Conservation (phyloP, 2,797 vertebrate species). For the Dicrostonyx torquatus region DNA sequence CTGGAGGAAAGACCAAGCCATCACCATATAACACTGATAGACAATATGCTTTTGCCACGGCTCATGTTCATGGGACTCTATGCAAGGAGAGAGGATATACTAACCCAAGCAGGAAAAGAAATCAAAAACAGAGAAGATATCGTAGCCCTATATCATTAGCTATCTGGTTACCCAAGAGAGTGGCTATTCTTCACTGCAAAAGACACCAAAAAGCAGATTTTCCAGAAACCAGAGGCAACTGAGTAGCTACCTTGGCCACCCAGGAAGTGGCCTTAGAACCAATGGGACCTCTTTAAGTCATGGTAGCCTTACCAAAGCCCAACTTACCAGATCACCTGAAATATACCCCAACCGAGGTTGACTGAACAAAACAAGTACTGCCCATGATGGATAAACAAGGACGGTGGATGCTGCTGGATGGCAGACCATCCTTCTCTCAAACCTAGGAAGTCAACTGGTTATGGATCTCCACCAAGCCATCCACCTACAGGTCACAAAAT, state of each 20-base stretch:
- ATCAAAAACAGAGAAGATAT: background rate
- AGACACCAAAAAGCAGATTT: background rate
- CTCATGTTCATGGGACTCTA: background rate
- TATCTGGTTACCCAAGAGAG: background rate
- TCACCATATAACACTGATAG: background rate
- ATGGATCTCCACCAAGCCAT: background rate
- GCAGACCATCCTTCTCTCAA: background rate
- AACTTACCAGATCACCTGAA: background rate
- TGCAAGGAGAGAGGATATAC: background rate
- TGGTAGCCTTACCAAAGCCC: background rate
- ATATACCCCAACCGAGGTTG: background rate
- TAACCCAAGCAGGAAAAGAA: background rate
- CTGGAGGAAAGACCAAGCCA: background rate
- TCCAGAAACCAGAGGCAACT: background rate
- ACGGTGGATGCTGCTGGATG: background rate
- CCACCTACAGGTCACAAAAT: background rate
- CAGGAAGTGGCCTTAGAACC: background rate
- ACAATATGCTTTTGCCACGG: background rate
- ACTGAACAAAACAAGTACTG: background rate
- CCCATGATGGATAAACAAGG: background rate
- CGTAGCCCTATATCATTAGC: background rate
- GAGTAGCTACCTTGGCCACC: background rate
- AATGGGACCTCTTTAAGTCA: background rate
- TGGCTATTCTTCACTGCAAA: background rate
- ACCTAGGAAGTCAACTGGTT: background rate